Evolutionary conservation across 1,140 invertebrate species (phyloP), one percentile per base, ranked within the genome.

Genomic region (Oreohelix idahoensis): DNA sequence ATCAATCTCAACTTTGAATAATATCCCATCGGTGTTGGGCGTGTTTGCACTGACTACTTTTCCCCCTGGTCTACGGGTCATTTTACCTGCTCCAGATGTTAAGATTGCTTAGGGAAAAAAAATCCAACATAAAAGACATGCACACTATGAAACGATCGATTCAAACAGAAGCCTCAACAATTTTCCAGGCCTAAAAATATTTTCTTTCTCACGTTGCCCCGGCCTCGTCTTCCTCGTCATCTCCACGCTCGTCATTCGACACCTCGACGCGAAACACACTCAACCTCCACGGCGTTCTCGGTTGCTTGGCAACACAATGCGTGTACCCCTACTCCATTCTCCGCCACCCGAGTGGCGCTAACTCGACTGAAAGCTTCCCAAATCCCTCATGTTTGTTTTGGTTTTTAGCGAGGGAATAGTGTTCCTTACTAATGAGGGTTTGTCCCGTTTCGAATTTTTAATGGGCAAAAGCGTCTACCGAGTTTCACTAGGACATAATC

Each of bases 351-450:
- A 71, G 38, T 35, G 23, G 32, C 32, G 69, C 69, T 71, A 71
- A 71, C 69, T 71, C 32, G 69, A 36, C 32, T 71, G 69, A 71
- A 71, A 71, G 69, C 69, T 71, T 39, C 38, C 32, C 2, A 39
- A 71, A 39, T 71, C 69, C 69, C 69, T n/a, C 32, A 39, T 71
- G 69, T 71, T 71, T 71, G 69, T 71, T 71, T 71, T 36, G 4
- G 69, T 71, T 71, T 35, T 71, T 71, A 71, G 69, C 69, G 10
- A 13, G 23, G 69, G 29, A 71, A 71, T 71, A 71, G n/a, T 13
- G 38, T 71, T 71, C 69, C 69, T 39, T 39, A 35, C 69, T 71
- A 71, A 71, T 71, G 69, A 71, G 69, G 38, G 69, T 71, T 71
- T 71, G 11, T 5, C 4, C 29, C 69, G 69, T 71, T 35, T 71